A percentile compares a stretch with the other conserved stretches of the same genome.
Conservation (phyloP, 1,140 invertebrate genomes). For the Acarapis woodi region DNA sequence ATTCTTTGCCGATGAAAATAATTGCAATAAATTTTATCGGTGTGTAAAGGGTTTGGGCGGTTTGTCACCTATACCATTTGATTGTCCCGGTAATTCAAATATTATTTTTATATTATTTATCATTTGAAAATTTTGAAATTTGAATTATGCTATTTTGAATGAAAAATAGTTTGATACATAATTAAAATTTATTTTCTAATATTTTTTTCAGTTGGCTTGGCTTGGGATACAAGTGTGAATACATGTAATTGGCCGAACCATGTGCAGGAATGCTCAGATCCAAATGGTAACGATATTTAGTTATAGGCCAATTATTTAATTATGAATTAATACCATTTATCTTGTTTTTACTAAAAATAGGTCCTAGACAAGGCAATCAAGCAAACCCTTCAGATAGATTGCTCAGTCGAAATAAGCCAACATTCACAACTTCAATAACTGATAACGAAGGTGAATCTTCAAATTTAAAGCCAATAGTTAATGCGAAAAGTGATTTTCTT, state of each 20-base stretch:
- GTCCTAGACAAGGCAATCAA: too few species aligned
- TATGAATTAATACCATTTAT: too few species aligned
- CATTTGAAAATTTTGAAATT: too few species aligned
- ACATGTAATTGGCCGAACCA: conserved; percentile 47
- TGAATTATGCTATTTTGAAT: too few species aligned
- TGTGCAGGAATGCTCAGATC: conserved; percentile 31
- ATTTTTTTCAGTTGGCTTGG: conserved; percentile 39
- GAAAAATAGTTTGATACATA: not conserved
- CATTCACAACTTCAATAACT: not conserved
- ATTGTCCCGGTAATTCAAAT: too few species aligned
- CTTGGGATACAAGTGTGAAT: conserved; percentile 35
- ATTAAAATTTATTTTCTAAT: not conserved
- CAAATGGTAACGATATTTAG: not conserved
- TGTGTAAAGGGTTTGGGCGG: too few species aligned
- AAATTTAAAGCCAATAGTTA: not conserved
- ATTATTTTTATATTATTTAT: too few species aligned
- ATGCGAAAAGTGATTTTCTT: not conserved
- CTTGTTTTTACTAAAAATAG: too few species aligned
- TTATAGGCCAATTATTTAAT: too few species aligned
- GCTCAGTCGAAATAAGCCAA: not conserved
- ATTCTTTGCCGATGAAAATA: conserved; percentile 11
- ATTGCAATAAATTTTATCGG: conserved; percentile 13
- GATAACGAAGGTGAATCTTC: not conserved
- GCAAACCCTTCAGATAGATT: too few species aligned
- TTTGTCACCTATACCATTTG: too few species aligned